phyloP scores from a whole-genome alignment of 2,797 vertebrate genomes.

The Zonotrichia albicollis region DNA sequence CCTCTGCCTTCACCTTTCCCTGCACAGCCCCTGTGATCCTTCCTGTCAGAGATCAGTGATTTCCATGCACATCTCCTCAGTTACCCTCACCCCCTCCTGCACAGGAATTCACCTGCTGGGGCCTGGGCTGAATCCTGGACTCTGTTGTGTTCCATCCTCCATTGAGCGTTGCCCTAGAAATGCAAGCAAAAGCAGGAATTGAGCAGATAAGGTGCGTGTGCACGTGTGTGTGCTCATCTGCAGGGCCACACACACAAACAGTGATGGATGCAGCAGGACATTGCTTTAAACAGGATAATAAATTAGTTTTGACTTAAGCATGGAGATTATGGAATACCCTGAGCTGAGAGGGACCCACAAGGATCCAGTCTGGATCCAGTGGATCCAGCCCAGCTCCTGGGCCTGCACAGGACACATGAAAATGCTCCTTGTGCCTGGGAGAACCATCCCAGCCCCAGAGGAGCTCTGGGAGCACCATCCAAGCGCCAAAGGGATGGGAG shows the following conservation, averaged over 20 bases:
- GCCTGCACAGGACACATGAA: too few species aligned
- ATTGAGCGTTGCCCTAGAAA: not conserved
- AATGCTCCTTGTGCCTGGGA: not conserved
- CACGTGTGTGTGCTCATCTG: rapidly evolving
- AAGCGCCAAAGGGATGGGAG: not conserved
- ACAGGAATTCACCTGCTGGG: not conserved
- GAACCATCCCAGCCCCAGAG: not conserved
- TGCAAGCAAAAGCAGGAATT: not conserved
- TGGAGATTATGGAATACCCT: not conserved
- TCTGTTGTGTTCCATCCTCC: not conserved
- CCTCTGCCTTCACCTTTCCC: not conserved
- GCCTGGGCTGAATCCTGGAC: not conserved
- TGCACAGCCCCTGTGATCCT: not conserved
- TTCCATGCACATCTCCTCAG: constrained; percentile 2
- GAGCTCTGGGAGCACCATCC: too few species aligned
- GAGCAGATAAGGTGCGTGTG: not conserved
- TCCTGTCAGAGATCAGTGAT: not conserved
- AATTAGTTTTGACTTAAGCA: not conserved
- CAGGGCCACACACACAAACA: not conserved
- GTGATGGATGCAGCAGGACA: too few species aligned
- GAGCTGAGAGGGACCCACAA: not conserved
- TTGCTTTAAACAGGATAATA: not conserved
- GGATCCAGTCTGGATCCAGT: not conserved
- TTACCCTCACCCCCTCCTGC: not conserved
- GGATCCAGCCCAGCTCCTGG: not conserved